A percentile compares a stretch with the other conserved stretches of the same genome.
Conservation (phyloP, 2,888 invertebrate species). For the Maniola hyperantus region DNA sequence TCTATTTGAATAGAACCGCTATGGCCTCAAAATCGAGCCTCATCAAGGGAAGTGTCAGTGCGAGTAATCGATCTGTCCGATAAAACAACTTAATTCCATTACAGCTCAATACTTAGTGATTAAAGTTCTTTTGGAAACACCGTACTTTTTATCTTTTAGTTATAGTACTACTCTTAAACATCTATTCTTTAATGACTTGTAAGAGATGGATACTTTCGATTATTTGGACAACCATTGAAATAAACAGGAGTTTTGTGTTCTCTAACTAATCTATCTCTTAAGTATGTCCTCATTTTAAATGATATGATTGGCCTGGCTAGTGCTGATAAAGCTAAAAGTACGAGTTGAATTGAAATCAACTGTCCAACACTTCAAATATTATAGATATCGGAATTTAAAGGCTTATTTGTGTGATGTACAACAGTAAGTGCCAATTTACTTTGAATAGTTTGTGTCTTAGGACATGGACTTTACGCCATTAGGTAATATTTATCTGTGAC, state of each 20-base stretch:
- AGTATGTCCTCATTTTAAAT: not conserved
- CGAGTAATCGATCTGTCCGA: constrained; percentile 65
- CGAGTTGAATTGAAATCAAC: not conserved
- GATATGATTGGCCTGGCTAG: not conserved
- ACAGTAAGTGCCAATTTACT: constrained; percentile 12
- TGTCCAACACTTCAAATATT: not conserved
- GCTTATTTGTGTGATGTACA: constrained; percentile 4
- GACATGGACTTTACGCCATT: constrained; percentile 9
- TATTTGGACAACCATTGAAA: not conserved
- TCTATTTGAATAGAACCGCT: constrained; percentile 50
- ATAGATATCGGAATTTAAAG: constrained; percentile 1
- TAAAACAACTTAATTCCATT: constrained; percentile 57
- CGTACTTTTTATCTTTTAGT: not conserved
- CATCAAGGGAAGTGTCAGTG: constrained; percentile 58
- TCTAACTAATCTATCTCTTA: not conserved
- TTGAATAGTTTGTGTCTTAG: constrained; percentile 5
- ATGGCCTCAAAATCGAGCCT: constrained; percentile 36
- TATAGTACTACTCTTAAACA: constrained; percentile 5
- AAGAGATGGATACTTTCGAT: constrained; percentile 3
- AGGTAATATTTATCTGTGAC: constrained; percentile 26
- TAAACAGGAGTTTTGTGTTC: not conserved
- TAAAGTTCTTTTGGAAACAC: constrained; percentile 19
- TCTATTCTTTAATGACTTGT: constrained; percentile 6
- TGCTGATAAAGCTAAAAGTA: not conserved
- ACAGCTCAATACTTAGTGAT: constrained; percentile 36